These are phyloP conservation scores for Brachionus rotundiformis DNA, from an alignment of 1,140 invertebrate genomes.

Conservation along the genomic window DNA sequence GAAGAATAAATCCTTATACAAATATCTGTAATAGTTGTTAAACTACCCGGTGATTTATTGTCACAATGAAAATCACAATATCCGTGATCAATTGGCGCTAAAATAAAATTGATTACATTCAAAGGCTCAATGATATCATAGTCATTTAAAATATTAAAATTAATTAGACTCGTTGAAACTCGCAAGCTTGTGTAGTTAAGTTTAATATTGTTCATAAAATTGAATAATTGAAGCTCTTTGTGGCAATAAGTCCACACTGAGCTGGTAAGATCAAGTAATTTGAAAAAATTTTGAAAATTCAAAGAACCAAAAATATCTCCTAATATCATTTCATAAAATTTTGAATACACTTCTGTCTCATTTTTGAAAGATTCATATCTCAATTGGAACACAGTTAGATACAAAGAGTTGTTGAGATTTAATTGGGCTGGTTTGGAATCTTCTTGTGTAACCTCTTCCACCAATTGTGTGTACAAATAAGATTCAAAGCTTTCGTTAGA, in stretches of 20 bases:
- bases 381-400: neutral
- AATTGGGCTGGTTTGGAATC: neutral
- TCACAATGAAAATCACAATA: conserved; percentile 16
- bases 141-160: neutral
- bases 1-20: neutral
- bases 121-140: neutral
- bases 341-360: neutral
- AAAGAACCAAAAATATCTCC: conserved; percentile 19
- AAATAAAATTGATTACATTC: neutral
- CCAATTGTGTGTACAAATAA: conserved; percentile 13
- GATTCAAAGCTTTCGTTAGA: neutral
- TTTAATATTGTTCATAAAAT: neutral
- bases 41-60: neutral
- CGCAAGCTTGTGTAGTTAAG: neutral
- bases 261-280: neutral
- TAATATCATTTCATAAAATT: neutral
- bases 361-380: conserved; percentile 5
- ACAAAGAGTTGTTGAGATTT: neutral
- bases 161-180: neutral
- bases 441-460: neutral
- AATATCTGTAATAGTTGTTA: neutral
- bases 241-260: neutral
- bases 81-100: neutral
- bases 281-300: conserved; percentile 25
- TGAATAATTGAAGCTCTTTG: neutral